phyloP scores from a whole-genome alignment of 2,888 invertebrate genomes.

The Chorisops tibialis region DNA sequence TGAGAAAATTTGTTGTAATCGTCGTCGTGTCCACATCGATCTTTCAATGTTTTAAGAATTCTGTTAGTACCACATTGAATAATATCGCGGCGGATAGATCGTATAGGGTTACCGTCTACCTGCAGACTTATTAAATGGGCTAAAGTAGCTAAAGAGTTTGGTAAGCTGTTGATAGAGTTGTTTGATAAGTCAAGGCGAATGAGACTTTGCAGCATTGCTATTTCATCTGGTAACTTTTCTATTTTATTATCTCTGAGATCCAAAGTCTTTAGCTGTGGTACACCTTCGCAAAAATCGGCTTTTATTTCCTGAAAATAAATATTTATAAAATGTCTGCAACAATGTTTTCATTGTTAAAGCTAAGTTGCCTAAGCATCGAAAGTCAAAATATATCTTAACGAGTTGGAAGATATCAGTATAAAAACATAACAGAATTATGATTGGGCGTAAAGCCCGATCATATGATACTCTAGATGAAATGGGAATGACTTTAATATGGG shows the following conservation, averaged over 20 bases:
- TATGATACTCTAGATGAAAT: no score
- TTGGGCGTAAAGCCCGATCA: no score
- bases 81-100: conserved; percentile 77
- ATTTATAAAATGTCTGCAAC: conserved; percentile 23
- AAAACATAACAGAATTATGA: no score
- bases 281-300: conserved; percentile 66
- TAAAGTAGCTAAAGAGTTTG: conserved; percentile 65
- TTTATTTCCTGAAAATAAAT: conserved; percentile 60
- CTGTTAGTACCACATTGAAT: conserved; percentile 79
- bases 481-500: no score
- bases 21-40: conserved; percentile 52
- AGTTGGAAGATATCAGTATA: no score
- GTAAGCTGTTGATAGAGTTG: conserved; percentile 68
- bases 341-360: no score
- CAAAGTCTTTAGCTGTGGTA: conserved; percentile 69
- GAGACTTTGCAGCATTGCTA: conserved; percentile 69
- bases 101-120: conserved; percentile 82
- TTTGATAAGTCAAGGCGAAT: conserved; percentile 82
- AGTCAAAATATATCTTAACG: no score
- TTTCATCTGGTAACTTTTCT: conserved; percentile 71
- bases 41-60: conserved; percentile 73
- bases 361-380: no score
- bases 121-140: conserved; percentile 77
- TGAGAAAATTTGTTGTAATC: background rate
- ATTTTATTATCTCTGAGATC: conserved; percentile 82